Evolutionary conservation across 2,888 invertebrate genomes (phyloP).

Genomic region (Drosophila birchii): DNA sequence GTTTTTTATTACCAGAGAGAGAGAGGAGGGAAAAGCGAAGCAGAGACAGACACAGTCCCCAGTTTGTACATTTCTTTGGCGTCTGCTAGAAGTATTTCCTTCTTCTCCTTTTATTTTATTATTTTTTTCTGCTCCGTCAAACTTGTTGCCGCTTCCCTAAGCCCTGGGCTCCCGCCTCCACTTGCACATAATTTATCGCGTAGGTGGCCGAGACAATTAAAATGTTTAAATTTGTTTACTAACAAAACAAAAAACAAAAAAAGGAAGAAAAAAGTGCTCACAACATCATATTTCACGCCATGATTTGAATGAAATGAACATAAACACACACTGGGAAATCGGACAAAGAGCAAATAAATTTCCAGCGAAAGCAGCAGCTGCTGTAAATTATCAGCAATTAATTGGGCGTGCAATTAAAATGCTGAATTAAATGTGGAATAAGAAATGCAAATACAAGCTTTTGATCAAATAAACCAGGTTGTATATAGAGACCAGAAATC

Average conservation of each 20-base stretch:
- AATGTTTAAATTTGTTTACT: slow-evolving; percentile 69
- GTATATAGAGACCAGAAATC: slow-evolving; percentile 36
- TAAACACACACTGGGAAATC: slow-evolving; percentile 8
- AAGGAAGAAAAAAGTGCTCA: slow-evolving; percentile 1
- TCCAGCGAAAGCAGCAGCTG: slow-evolving; percentile 38
- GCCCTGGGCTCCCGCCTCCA: no score
- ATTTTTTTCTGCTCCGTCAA: slow-evolving; percentile 13
- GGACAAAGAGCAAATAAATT: slow-evolving; percentile 29
- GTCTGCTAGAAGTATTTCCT: slow-evolving; percentile 2
- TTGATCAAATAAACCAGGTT: slow-evolving; percentile 58
- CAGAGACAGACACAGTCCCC: slow-evolving; percentile 24
- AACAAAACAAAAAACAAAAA: slow-evolving; percentile 1
- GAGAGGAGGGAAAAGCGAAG: neutral
- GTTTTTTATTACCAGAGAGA: slow-evolving; percentile 52
- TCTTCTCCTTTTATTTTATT: neutral
- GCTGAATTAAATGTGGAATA: slow-evolving; percentile 19
- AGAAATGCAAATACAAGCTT: slow-evolving; percentile 20
- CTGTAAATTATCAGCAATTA: slow-evolving; percentile 65
- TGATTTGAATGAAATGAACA: slow-evolving; percentile 22
- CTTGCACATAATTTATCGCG: slow-evolving; percentile 49
- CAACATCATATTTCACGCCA: slow-evolving; percentile 20
- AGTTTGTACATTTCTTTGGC: slow-evolving; percentile 52
- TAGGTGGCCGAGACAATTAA: slow-evolving; percentile 61
- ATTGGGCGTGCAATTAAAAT: slow-evolving; percentile 49
- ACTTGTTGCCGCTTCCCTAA: slow-evolving; percentile 22